phyloP scores from a whole-genome alignment of 1,140 invertebrate genomes.

The Hyles vespertilio region DNA sequence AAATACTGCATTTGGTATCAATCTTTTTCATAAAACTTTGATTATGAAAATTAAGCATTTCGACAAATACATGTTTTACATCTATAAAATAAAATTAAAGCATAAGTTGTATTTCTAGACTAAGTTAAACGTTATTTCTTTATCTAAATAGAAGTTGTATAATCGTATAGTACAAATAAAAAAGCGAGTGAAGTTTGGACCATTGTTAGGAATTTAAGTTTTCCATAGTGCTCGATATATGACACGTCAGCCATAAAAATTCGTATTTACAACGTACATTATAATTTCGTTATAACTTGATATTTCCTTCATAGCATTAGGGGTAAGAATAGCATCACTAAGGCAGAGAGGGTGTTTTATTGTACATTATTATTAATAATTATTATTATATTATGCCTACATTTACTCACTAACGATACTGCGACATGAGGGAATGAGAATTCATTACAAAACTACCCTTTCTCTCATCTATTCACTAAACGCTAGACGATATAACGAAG shows the following conservation, averaged over 20 bases:
- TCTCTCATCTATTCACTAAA: slow-evolving; percentile 35
- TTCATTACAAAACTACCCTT: slow-evolving; percentile 29
- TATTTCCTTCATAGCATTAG: slow-evolving; percentile 56
- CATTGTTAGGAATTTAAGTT: slow-evolving; percentile 73
- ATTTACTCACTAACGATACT: slow-evolving; percentile 40
- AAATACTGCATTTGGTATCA: slow-evolving; percentile 74
- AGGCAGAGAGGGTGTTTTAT: slow-evolving; percentile 70
- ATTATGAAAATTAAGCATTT: slow-evolving; percentile 73
- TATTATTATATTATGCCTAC: slow-evolving; percentile 42
- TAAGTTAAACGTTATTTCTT: slow-evolving; percentile 60
- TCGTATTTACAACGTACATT: slow-evolving; percentile 67
- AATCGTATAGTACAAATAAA: slow-evolving; percentile 73
- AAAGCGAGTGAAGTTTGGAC: slow-evolving; percentile 73
- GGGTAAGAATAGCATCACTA: slow-evolving; percentile 68
- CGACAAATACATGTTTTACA: slow-evolving; percentile 68
- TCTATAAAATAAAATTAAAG: slow-evolving; percentile 71
- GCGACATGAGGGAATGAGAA: slow-evolving; percentile 33
- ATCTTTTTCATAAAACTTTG: slow-evolving; percentile 68
- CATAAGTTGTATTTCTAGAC: slow-evolving; percentile 62
- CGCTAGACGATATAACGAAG: slow-evolving; percentile 46
- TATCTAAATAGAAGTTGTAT: slow-evolving; percentile 72
- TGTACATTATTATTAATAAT: slow-evolving; percentile 54
- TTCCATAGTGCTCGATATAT: slow-evolving; percentile 68
- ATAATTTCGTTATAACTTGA: slow-evolving; percentile 53
- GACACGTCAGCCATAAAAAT: slow-evolving; percentile 59